phyloP scores from a whole-genome alignment of 2,888 invertebrate genomes.

The Calameuta filiformis region DNA sequence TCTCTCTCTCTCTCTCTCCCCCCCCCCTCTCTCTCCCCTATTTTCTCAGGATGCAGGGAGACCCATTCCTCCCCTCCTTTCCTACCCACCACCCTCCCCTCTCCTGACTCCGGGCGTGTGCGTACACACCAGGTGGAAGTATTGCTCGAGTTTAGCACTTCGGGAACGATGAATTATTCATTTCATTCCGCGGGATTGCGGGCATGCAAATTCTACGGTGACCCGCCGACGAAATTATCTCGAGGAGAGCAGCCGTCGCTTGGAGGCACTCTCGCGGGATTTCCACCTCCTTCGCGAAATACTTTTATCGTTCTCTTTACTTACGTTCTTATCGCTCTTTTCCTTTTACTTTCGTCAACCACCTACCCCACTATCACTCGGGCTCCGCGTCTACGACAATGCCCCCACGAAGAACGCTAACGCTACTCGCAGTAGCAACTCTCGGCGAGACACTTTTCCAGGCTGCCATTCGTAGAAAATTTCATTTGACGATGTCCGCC shows the following conservation, averaged over 20 bases:
- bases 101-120: not conserved
- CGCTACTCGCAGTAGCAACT: not conserved
- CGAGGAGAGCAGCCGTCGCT: conserved; percentile 9
- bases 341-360: not conserved
- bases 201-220: conserved; percentile 33
- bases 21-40: not conserved
- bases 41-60: conserved; percentile 13
- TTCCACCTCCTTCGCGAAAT: conserved; percentile 10
- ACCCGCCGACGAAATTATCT: conserved; percentile 39
- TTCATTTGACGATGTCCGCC: no score
- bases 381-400: conserved; percentile 20
- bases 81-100: not conserved
- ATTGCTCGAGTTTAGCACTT: conserved; percentile 42
- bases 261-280: conserved; percentile 12
- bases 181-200: conserved; percentile 52
- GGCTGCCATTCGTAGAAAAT: no score
- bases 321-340: not conserved
- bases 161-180: conserved; percentile 56
- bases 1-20: no score
- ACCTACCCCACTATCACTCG: not conserved
- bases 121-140: conserved; percentile 18
- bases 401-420: conserved; percentile 20
- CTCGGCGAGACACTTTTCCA: no score
- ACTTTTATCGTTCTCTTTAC: no score
- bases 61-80: not conserved